Percentiles rank a stretch among this genome's conserved stretches.
phyloP scores from a whole-genome alignment of 1,140 invertebrate genomes.

The Penaeus chinensis region DNA sequence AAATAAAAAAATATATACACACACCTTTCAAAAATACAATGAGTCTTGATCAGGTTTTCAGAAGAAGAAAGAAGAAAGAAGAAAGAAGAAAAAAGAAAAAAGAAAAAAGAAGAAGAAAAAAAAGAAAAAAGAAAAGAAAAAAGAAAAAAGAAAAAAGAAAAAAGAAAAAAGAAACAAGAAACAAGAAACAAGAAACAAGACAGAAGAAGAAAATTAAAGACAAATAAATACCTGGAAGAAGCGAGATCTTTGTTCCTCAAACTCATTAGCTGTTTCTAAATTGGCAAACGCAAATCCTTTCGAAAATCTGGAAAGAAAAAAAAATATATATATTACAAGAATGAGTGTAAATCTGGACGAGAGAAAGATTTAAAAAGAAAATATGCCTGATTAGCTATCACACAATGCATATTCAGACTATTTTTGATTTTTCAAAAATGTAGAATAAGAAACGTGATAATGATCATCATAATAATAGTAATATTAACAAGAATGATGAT shows the following conservation, averaged over 20 bases:
- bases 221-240: constrained; percentile 76
- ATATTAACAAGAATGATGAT: too few relatives aligned
- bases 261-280: constrained; percentile 82
- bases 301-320: constrained; percentile 75
- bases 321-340: constrained; percentile 23
- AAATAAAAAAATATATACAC: too few relatives aligned
- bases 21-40: neutral
- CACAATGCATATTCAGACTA: too few relatives aligned
- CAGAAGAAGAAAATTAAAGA: neutral
- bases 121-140: neutral
- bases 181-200: neutral
- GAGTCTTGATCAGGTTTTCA: too few relatives aligned
- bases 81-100: neutral
- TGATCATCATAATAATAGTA: too few relatives aligned
- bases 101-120: neutral
- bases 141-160: neutral
- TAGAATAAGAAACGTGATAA: too few relatives aligned
- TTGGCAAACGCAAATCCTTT: constrained; percentile 87
- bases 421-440: too few relatives aligned
- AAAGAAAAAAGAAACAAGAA: neutral
- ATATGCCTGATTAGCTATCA: neutral
- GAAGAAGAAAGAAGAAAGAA: neutral
- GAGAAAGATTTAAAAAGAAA: neutral
- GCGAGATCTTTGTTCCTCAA: constrained; percentile 83
- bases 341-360: neutral